Evolutionary conservation across 2,888 invertebrate genomes (phyloP), one percentile per base, ranked within the genome.

Genomic region (Metellina segmentata): DNA sequence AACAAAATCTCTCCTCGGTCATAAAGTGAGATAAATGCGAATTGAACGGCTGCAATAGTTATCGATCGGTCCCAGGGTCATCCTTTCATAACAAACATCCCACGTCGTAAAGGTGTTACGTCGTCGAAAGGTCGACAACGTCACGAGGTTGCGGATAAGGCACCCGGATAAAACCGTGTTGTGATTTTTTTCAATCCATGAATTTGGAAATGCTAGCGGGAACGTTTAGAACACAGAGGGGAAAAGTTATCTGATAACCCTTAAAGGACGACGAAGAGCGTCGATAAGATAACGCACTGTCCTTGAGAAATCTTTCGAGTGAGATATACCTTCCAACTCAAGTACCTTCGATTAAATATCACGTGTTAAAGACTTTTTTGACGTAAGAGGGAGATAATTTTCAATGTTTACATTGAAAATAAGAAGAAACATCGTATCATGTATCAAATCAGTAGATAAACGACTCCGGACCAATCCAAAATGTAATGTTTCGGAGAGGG

Each of bases 21-120:
- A n/a, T 61, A 61, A 61, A 61, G 61, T 16, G 61, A 61, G 77
- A 77, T 77, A 77, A 77, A 77, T 48, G 4, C 74, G 48, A 20
- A 48, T 34, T 20, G 4, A 20, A 51, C 61, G 61, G 6, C 52
- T 52, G 19, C 20, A 20, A 49, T 6, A 19, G 11, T 79, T 61
- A 79, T 79, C 79, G 69, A 79, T 79, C 11, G 53, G 53, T 79
- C 61, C 61, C 79, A 79, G 69, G 53, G 79, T 79, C 61, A 48
- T 6, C 34, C 20, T 77, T 52, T 13, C 49, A 51, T 11, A 49
- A 77, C 34, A 16, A 77, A 77, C 51, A 79, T 79, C 69, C 79
- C 20, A 34, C 16, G 34, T 49, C 75, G 16, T 16, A 51, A 9
- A 53, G 19, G 49, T 61, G 61, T 61, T 61, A 61, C 61, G 61